Base-by-base conservation (phyloP, 2,113 vertebrate species). In the Rhynchomys soricoides region DNA sequence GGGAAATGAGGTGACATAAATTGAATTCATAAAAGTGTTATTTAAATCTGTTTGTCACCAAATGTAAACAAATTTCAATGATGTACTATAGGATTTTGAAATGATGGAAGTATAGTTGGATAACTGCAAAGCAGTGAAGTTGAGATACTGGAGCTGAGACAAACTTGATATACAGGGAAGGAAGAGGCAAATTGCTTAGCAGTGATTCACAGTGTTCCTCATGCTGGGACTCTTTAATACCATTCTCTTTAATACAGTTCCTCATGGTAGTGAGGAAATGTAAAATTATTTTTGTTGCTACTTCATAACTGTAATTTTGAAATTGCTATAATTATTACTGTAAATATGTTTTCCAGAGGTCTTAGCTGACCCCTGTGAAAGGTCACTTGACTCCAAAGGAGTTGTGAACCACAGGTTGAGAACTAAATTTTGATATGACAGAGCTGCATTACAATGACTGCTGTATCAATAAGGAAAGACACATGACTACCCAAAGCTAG, bases 1-100 rank as follows among this genome's bases (percentile, higher is more conserved):
- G n/a, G 74, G 82, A 22, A 6, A 37, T 11, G 6, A 15, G 70
- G 64, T 40, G 57, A 11, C 64, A 73, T 52, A 96, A 86, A 74
- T 2, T 89, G 12, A 29, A 71, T 75, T 78, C 92, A 87, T n/a
- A 94, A 96, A 83, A n/a, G 1, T 0, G 77, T 70, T 93, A 34
- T 94, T 97, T 82, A 95, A 96, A 97, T 91, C 1, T 71, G 34
- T 66, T 88, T 90, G 12, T 7, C 37, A 73, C 10, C 34, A 45
- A 87, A 81, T 55, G 19, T 74, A 96, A 95, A 85, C 62, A 70
- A 26, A 31, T 91, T 79, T 59, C 45, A 82, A 29, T 77, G 83
- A 88, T 89, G 62, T 71, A 70, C 85, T 92, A 70, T 9, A 77
- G 81, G 15, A 81, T 40, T 81, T 81, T 0, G 12, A 88, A 48